A percentile compares a stretch with the other conserved stretches of the same genome.
These are phyloP conservation scores for Chymomyza caudatula DNA, from an alignment of 2,888 invertebrate genomes.

Conservation along the genomic window DNA sequence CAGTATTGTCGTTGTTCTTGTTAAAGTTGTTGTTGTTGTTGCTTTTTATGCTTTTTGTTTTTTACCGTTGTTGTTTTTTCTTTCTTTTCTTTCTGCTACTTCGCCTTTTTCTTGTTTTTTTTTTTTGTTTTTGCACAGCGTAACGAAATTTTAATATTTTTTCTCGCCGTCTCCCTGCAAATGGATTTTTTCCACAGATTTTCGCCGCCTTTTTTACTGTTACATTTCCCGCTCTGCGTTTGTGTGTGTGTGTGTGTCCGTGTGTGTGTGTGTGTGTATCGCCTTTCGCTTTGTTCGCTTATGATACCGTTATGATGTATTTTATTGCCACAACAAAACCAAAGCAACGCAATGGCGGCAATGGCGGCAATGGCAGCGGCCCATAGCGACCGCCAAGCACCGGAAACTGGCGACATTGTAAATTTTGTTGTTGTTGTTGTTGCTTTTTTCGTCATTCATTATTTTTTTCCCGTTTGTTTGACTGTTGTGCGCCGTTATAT, in stretches of 20 bases:
- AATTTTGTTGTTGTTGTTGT: slow-evolving; percentile 54
- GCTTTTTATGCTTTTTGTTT: slow-evolving; percentile 45
- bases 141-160: slow-evolving; percentile 72
- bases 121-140: slow-evolving; percentile 64
- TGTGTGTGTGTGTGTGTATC: slow-evolving; percentile 50
- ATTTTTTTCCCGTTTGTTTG: slow-evolving; percentile 28
- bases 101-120: slow-evolving; percentile 15
- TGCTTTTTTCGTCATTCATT: slow-evolving; percentile 37
- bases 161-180: slow-evolving; percentile 47
- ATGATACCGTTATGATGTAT: slow-evolving; percentile 74
- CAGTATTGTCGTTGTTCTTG: slow-evolving; percentile 62
- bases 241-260: slow-evolving; percentile 28
- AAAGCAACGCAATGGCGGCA: slow-evolving; percentile 20
- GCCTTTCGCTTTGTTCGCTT: slow-evolving; percentile 70
- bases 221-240: neutral
- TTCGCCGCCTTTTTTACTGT: slow-evolving; percentile 56
- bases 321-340: slow-evolving; percentile 66
- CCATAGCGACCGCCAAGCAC: slow-evolving; percentile 16
- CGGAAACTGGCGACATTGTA: slow-evolving; percentile 74
- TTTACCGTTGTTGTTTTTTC: slow-evolving; percentile 41
- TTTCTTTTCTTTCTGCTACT: slow-evolving; percentile 5
- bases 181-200: slow-evolving; percentile 72
- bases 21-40: slow-evolving; percentile 14
- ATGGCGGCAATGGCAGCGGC: neutral
- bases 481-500: slow-evolving; percentile 26